Conservation (phyloP, 2,888 invertebrate species). For the Patella pellucida region DNA sequence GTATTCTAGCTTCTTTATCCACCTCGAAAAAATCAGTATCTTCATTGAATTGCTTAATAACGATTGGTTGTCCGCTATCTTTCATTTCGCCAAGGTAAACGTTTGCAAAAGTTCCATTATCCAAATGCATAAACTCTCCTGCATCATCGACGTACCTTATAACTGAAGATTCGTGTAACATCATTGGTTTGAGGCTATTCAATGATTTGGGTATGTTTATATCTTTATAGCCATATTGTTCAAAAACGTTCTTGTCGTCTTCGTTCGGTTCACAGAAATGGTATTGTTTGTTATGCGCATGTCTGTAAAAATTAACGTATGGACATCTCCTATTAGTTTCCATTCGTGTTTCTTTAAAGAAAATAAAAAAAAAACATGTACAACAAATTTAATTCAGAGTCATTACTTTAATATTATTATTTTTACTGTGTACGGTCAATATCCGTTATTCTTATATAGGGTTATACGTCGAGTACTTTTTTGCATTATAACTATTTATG, state of each 20-base stretch:
- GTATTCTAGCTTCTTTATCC: constrained; percentile 25
- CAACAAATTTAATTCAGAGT: too few species aligned
- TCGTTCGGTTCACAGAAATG: neutral
- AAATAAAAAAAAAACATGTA: too few species aligned
- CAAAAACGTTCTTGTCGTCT: neutral
- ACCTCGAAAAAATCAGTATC: constrained; percentile 17
- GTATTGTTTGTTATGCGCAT: too few species aligned
- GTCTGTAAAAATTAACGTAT: too few species aligned
- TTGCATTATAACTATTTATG: too few species aligned
- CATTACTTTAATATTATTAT: too few species aligned
- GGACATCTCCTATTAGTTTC: too few species aligned
- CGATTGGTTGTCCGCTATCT: constrained; percentile 15
- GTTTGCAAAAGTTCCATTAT: constrained; percentile 25
- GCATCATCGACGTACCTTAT: constrained; percentile 18
- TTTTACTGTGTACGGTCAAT: too few species aligned
- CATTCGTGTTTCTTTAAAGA: too few species aligned
- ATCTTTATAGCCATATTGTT: constrained; percentile 12
- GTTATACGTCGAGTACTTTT: too few species aligned
- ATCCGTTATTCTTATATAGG: too few species aligned
- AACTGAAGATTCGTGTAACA: constrained; percentile 33
- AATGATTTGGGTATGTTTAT: constrained; percentile 3
- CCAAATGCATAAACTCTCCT: constrained; percentile 17
- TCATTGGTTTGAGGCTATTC: neutral
- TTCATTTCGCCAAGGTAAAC: constrained; percentile 24
- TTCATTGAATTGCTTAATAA: constrained; percentile 26